Percentiles rank a stretch among this genome's conserved stretches.
Evolutionary conservation across 2,113 vertebrate species (phyloP).

Genomic region (Vanacampus margaritifer): DNA sequence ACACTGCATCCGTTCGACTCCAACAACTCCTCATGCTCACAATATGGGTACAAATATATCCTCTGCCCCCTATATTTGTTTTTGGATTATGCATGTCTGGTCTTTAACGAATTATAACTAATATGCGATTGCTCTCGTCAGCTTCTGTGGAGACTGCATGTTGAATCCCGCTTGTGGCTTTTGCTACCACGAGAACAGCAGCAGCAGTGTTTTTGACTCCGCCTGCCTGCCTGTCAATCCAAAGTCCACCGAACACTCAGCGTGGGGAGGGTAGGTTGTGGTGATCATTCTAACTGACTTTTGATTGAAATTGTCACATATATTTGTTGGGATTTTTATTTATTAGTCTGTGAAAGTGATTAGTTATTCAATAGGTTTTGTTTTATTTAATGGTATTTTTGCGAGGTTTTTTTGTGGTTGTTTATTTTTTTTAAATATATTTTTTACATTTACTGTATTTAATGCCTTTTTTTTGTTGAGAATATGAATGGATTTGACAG

Average conservation of each 20-base stretch:
- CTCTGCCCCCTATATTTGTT: too few relatives aligned
- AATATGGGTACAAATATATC: slow-evolving; percentile 76
- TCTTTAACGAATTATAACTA: not conserved
- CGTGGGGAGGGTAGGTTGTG: slow-evolving; percentile 84
- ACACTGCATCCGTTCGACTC: slow-evolving; percentile 76
- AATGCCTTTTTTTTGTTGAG: too few relatives aligned
- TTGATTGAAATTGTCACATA: not conserved
- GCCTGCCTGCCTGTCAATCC: slow-evolving; percentile 81
- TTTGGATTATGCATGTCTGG: not conserved
- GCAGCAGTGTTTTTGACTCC: slow-evolving; percentile 71
- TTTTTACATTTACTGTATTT: too few relatives aligned
- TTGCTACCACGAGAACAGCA: slow-evolving; percentile 85
- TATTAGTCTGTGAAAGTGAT: too few relatives aligned
- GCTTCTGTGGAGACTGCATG: slow-evolving; percentile 90
- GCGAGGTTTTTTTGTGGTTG: not conserved
- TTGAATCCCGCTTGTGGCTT: slow-evolving; percentile 90
- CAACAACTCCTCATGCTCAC: slow-evolving; percentile 81
- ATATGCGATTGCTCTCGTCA: slow-evolving; percentile 39
- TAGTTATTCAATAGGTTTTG: too few relatives aligned
- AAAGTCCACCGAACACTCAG: slow-evolving; percentile 77
- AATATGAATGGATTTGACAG: too few relatives aligned
- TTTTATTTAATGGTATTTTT: not conserved
- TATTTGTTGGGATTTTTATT: too few relatives aligned
- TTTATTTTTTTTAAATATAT: too few relatives aligned
- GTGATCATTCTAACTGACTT: not conserved